Base-by-base conservation (phyloP, 2,888 invertebrate genomes). In the Cosmopolites sordidus region DNA sequence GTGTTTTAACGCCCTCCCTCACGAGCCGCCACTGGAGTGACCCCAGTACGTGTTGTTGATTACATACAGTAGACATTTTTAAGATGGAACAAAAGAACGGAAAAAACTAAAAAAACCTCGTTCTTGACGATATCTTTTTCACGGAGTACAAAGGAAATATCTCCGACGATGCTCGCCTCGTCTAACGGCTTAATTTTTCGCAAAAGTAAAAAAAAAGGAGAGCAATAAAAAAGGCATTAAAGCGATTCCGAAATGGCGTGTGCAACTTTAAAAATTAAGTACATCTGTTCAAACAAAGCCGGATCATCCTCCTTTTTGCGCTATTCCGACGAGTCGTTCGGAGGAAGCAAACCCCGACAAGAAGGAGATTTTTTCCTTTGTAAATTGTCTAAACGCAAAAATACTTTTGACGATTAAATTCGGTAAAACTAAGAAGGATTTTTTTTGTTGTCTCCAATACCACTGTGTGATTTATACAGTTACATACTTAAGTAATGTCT, bases 271-370 rank as follows among this genome's bases (percentile, higher is more conserved):
- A 48, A 48, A 48, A 48, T 48, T 48, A 48, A 17, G 14, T 41
- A 48, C 48, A 48, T 48, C 48, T 48, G 48, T 48, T 12, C 48
- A 48, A 48, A 48, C 48, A 48, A 42, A 48, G 48, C 33, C 43
- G 33, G 48, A 48, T 48, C 22, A 48, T 48, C 48, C 17, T 42
- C 38, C 37, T 48, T 40, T 48, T 41, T 41, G 16, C 22, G 3
- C 22, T 8, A 22, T 22, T 22, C 22, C 4, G 38, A 3, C 38
- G 38, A 8, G 4, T 22, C 22, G 22, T 22, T 22, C 22, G 22
- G 22, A 22, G 8, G 22, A 3, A 8, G 8, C 4, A 3, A 8
- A 22, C 4, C 22, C 22, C 22, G 22, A 8, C 22, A 22, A 22
- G 8, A 22, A 22, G 22, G 22, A 22, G 22, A 22, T 22, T 22